Conservation (phyloP, 2,113 vertebrate genomes). For the Odocoileus virginianus region DNA sequence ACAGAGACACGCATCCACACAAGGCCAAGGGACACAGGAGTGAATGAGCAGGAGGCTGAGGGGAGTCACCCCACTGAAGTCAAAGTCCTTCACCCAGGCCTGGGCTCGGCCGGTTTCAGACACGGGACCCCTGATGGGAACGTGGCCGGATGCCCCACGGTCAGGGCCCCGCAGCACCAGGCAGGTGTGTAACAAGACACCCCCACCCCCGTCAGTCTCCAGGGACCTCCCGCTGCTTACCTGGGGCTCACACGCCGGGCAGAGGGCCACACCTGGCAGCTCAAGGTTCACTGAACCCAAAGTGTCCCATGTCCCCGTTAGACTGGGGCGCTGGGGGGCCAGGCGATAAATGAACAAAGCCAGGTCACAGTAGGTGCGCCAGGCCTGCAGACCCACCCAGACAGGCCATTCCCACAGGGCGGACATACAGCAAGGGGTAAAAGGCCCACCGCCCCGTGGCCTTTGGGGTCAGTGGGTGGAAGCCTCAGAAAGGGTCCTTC, state of each 20-base stretch:
- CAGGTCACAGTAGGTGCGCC: not conserved
- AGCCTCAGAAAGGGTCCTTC: not conserved
- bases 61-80: not conserved
- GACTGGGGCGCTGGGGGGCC: not conserved
- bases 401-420: rapidly evolving
- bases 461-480: not conserved
- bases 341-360: not conserved
- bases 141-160: not conserved
- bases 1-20: rapidly evolving
- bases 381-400: not conserved
- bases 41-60: not conserved
- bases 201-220: not conserved
- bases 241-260: not conserved
- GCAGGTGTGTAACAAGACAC: not conserved
- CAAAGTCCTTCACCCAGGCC: not conserved
- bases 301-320: not conserved
- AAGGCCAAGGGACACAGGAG: no score
- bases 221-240: not conserved
- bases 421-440: not conserved
- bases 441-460: not conserved
- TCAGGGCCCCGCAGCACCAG: rapidly evolving
- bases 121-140: not conserved
- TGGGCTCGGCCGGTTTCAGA: not conserved
- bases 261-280: not conserved
- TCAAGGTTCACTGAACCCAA: not conserved